Evolutionary conservation across 1,140 invertebrate species (phyloP), one percentile per base, ranked within the genome.

Genomic region (Maconellicoccus hirsutus): DNA sequence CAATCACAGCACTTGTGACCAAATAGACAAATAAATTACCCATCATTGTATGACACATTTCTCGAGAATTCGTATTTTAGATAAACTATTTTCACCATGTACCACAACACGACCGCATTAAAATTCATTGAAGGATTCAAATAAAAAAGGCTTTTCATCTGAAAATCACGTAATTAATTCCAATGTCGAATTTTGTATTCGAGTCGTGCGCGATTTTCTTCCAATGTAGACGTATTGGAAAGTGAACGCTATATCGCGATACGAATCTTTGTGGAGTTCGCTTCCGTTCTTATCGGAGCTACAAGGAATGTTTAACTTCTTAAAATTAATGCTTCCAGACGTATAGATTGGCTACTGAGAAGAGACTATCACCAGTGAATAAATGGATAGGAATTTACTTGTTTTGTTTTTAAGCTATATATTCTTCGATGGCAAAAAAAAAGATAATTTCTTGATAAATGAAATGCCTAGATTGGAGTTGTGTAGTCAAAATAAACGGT

Each of bases 1-100:
- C 61, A 66, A 66, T 66, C 61, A 66, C 61, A 66, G 61, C 61
- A 66, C 61, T 66, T 66, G 61, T 66, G 61, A 66, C 61, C 61
- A 26, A 66, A 66, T 25, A 52, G 42, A 6, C n/a, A 38, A 6
- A 7, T 6, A 38, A 7, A 38, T 38, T 38, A 14, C 6, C 33
- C 33, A 14, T n/a, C 33, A 7, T 38, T 14, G 33, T 38, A 38
- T 14, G 14, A 7, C 33, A 38, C 33, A 38, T 6, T 38, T 7
- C 33, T 14, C 6, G 33, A 38, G 33, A 38, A 38, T 38, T 38
- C 14, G 14, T 38, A 38, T 14, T n/a, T n/a, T n/a, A n/a, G n/a
- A n/a, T 33, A 33, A 33, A 33, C 29, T 6, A 6, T 6, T 33
- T 33, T 6, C 29, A 33, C 3, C 3, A 33, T 33, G 29, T 33